Evolutionary conservation across 2,797 vertebrate species (phyloP).

Genomic region (Chiroxiphia lanceolata): DNA sequence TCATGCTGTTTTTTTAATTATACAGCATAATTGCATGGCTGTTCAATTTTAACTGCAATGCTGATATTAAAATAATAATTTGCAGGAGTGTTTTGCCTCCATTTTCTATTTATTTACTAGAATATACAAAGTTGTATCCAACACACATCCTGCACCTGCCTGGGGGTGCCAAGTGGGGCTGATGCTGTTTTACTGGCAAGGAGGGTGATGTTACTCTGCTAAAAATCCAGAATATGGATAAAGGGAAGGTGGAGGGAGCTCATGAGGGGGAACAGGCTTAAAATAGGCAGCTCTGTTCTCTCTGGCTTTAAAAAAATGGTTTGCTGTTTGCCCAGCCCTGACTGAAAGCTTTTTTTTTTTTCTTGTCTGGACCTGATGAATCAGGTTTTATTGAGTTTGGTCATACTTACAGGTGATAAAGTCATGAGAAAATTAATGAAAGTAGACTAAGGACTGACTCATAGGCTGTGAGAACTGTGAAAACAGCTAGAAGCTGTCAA

Average conservation of each 20-base stretch:
- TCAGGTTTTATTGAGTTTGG: not conserved
- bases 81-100: not conserved
- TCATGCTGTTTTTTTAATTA: not conserved
- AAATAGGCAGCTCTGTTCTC: not conserved
- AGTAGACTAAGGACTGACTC: not conserved
- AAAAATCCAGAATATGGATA: not conserved
- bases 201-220: not conserved
- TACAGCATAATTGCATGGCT: not conserved
- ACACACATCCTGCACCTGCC: not conserved
- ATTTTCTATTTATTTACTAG: not conserved
- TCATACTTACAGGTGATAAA: not conserved
- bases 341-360: not conserved
- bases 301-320: not conserved
- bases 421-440: not conserved
- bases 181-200: not conserved
- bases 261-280: not conserved
- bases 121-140: too few species aligned
- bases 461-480: not conserved
- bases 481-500: not conserved
- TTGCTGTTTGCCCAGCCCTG: not conserved
- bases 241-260: not conserved
- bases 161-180: not conserved
- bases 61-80: not conserved
- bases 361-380: not conserved
- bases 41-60: not conserved